phyloP scores from a whole-genome alignment of 2,888 invertebrate genomes.

The Diplolepis rosae region DNA sequence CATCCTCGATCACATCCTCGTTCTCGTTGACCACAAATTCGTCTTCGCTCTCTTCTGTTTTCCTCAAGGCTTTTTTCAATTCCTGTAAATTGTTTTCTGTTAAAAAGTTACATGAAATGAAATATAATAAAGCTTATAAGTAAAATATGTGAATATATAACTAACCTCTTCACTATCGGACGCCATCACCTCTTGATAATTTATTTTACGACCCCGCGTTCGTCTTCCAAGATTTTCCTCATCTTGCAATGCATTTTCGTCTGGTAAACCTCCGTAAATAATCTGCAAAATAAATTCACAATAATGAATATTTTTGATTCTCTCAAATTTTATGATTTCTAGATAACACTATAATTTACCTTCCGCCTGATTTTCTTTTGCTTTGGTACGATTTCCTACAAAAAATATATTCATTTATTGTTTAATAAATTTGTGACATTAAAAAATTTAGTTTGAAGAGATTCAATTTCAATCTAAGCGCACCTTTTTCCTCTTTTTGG shows the following conservation, averaged over 20 bases:
- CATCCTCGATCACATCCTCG: constrained; percentile 72
- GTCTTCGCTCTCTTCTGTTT: constrained; percentile 75
- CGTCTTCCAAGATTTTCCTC: constrained; percentile 80
- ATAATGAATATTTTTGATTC: not conserved
- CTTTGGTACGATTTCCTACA: constrained; percentile 37
- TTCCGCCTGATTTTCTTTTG: constrained; percentile 50
- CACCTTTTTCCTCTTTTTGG: constrained; percentile 52
- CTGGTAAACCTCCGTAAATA: constrained; percentile 72
- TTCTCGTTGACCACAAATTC: constrained; percentile 76
- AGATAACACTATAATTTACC: constrained; percentile 1
- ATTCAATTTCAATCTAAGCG: not conserved
- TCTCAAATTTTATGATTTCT: not conserved
- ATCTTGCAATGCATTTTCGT: constrained; percentile 70
- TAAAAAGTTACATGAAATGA: constrained; percentile 28
- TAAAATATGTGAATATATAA: constrained; percentile 40
- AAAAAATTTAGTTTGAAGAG: too few species aligned
- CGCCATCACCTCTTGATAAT: constrained; percentile 85
- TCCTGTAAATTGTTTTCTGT: constrained; percentile 63
- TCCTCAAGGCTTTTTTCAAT: constrained; percentile 71
- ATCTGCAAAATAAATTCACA: constrained; percentile 55
- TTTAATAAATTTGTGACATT: too few species aligned
- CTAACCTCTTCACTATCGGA: constrained; percentile 85
- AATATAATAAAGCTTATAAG: too few species aligned
- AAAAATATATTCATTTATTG: constrained; percentile 23
- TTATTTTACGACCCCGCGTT: constrained; percentile 84